Base-by-base conservation (phyloP, 2,797 vertebrate species). In the Sciurus vulgaris region DNA sequence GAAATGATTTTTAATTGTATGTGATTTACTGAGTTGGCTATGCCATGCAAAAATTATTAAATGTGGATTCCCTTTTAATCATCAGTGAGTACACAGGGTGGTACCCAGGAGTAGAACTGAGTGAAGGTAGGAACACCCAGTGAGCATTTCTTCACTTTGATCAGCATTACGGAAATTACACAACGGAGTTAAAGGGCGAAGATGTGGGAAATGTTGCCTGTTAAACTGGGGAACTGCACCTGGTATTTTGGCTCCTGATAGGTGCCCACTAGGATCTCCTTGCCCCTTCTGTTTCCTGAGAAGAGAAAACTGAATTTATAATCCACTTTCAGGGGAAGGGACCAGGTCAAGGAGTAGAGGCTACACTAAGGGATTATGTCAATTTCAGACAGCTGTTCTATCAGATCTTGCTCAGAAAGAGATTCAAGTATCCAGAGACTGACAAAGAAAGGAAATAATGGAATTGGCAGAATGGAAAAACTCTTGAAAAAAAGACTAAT, bases 351-450 rank as follows among this genome's bases (percentile, higher is more conserved):
- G 47, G 18, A 74, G 90, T 85, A 89, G 96, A 91, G 17, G 90
- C 96, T 94, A 95, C 98, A 95, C 96, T 93, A 95, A 97, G 97
- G 98, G 97, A 97, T 97, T 96, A 97, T 97, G 89, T 97, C 96
- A 97, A 78, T 94, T 95, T 96, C 85, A 41, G 96, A 98, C 97
- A 95, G 93, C 88, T 88, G 94, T 95, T 73, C 97, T 96, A 85
- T 93, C 0, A 26, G 86, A 87, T 95, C 92, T 81, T 35, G 90
- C 89, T 97, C 97, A 97, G 96, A 81, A 97, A 97, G 95, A 95
- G 86, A 88, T 95, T 97, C 97, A 15, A 96, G 97, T 97, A 94
- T 97, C 83, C 69, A 11, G 93, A 35, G 0, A 49, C 61, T 11
- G 28, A 78, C 77, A 93, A 76, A 74, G 61, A 17, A 93, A 92